Conservation (phyloP, 2,113 vertebrate genomes). For the Sisor rabdophorus region DNA sequence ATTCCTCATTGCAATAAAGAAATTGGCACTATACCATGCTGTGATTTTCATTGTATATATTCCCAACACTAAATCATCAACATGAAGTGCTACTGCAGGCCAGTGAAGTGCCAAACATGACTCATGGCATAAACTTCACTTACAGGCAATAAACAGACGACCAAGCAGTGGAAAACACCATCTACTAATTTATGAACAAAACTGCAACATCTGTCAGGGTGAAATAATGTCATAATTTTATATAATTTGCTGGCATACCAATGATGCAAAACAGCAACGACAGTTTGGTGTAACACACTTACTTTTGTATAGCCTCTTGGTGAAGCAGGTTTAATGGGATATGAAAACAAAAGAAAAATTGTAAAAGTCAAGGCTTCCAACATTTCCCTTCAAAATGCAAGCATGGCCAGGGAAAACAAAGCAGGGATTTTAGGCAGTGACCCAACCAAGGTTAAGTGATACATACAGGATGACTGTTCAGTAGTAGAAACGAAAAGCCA, state of each 20-base stretch:
- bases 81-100: conserved; percentile 20
- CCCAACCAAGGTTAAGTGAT: conserved; percentile 46
- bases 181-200: conserved; percentile 1
- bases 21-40: conserved; percentile 21
- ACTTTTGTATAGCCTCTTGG: conserved; percentile 41
- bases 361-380: conserved; percentile 31
- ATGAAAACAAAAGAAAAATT: conserved; percentile 46
- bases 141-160: conserved; percentile 4
- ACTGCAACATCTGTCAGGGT: conserved; percentile 1
- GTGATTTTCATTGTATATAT: conserved; percentile 38
- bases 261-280: conserved; percentile 26
- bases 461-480: conserved; percentile 31
- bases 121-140: conserved; percentile 11
- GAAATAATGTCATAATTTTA: conserved; percentile 7
- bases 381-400: conserved; percentile 41
- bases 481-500: too few species aligned
- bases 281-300: conserved; percentile 18
- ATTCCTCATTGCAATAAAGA: conserved; percentile 25
- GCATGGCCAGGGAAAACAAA: conserved; percentile 57
- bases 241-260: conserved; percentile 26
- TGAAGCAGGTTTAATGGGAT: conserved; percentile 51
- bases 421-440: conserved; percentile 53
- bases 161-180: background rate
- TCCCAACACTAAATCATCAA: conserved; percentile 36
- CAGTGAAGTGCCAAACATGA: conserved; percentile 16